These are phyloP conservation scores for Sminthopsis crassicaudata DNA, from an alignment of 2,113 vertebrate species.

Conservation along the genomic window DNA sequence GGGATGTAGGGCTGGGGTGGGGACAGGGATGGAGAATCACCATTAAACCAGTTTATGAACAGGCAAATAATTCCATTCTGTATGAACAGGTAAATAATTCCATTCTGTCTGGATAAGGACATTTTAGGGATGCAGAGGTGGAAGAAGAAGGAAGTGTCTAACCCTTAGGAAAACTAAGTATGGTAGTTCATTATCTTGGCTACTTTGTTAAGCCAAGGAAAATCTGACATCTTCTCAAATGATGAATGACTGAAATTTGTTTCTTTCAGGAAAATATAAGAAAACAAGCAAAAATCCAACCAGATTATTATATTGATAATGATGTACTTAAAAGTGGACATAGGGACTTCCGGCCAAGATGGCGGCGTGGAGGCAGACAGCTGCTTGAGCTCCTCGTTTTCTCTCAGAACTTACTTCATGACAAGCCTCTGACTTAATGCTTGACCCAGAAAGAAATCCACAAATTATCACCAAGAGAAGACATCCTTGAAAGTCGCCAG, in stretches of 20 bases:
- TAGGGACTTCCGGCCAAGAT: no score
- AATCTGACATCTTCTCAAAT: background rate
- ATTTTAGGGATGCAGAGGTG: background rate
- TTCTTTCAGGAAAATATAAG: background rate
- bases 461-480: no score
- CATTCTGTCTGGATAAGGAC: background rate
- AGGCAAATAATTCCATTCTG: background rate
- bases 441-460: no score
- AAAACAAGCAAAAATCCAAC: background rate
- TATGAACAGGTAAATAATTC: background rate
- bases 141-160: background rate
- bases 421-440: no score
- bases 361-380: no score
- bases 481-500: no score
- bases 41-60: background rate
- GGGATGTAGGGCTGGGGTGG: background rate
- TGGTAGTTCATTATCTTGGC: background rate
- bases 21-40: background rate
- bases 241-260: background rate
- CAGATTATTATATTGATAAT: background rate
- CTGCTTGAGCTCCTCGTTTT: no score
- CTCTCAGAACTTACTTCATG: no score
- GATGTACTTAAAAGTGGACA: background rate
- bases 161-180: background rate
- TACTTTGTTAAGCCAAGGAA: background rate